These are phyloP conservation scores for Melitaea cinxia DNA, from an alignment of 1,140 invertebrate genomes.

Conservation along the genomic window DNA sequence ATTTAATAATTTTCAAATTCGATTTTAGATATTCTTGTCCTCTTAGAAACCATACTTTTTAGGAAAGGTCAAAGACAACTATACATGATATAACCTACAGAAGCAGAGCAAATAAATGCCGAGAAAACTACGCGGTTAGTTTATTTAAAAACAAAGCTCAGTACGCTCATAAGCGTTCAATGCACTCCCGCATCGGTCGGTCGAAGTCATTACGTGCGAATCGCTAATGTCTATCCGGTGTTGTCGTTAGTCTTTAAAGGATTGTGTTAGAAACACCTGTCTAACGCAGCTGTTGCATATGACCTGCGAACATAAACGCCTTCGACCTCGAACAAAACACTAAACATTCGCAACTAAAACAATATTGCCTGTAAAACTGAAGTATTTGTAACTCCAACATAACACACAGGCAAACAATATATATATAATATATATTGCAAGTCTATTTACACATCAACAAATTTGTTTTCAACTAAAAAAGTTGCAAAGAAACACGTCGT, in stretches of 20 bases:
- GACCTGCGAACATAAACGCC: slow-evolving; percentile 40
- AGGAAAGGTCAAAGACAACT: too few relatives aligned
- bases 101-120: too few relatives aligned
- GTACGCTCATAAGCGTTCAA: neutral
- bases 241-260: slow-evolving; percentile 31
- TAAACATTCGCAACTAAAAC: neutral
- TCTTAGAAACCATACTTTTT: too few relatives aligned
- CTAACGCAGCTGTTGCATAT: slow-evolving; percentile 66
- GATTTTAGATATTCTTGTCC: too few relatives aligned
- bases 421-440: neutral
- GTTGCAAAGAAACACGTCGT: neutral
- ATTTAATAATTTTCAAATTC: too few relatives aligned
- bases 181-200: slow-evolving; percentile 19
- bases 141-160: neutral
- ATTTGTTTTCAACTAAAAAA: neutral
- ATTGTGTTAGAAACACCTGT: slow-evolving; percentile 66
- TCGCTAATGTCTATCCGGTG: slow-evolving; percentile 35
- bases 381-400: neutral
- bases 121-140: too few relatives aligned
- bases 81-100: too few relatives aligned
- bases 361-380: neutral
- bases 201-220: slow-evolving; percentile 16
- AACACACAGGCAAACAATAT: neutral
- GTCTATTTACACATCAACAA: too few relatives aligned
- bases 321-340: slow-evolving; percentile 10